Base-by-base conservation (phyloP, 2,113 vertebrate genomes). In the Cricetomys ansorgei region DNA sequence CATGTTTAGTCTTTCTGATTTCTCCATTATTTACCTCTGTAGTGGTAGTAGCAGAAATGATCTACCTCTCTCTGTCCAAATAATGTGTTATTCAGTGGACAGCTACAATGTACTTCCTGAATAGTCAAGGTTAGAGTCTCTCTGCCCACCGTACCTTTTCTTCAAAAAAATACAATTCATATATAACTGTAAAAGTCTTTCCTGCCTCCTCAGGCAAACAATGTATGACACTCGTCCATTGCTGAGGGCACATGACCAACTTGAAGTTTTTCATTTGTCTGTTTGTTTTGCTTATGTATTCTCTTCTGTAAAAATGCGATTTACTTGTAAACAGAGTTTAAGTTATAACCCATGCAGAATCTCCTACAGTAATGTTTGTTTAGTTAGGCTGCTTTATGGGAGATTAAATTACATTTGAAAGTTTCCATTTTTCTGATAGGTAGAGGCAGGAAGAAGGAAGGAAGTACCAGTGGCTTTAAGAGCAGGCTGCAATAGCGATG, bases 251-350 rank as follows among this genome's bases (percentile, higher is more conserved):
- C 37, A 16, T 67, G 21, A 70, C 7, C 27, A 96, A 3, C 9
- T 92, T 57, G 9, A 34, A 70, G 37, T 62, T 40, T 79, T 29
- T 53, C 21, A 31, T 81, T 50, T 50, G 3, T 50, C 40, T 19
- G 10, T 72, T 59, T 81, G n/a, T 40, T 92, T 77, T 9, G 23
- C 73, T 45, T 92, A 87, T 87, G 83, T 92, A 50, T 94, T 96
- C 17, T 72, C n/a, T 45, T 95, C 34, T 91, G 86, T 94, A 80
- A 64, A 50, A 64, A 1, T 57, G 10, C 10, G 2, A 80, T 65
- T 96, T 84, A 25, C 21, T 92, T 89, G 27, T 55, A 95, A 87
- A 50, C 9, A 70, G 5, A 2, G 13, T 65, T 94, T 53, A 76
- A 81, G 86, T 88, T 27, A 0, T 45, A 79, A 50, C 4, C 37